phyloP scores from a whole-genome alignment of 1,140 invertebrate genomes.

The Limonius californicus region DNA sequence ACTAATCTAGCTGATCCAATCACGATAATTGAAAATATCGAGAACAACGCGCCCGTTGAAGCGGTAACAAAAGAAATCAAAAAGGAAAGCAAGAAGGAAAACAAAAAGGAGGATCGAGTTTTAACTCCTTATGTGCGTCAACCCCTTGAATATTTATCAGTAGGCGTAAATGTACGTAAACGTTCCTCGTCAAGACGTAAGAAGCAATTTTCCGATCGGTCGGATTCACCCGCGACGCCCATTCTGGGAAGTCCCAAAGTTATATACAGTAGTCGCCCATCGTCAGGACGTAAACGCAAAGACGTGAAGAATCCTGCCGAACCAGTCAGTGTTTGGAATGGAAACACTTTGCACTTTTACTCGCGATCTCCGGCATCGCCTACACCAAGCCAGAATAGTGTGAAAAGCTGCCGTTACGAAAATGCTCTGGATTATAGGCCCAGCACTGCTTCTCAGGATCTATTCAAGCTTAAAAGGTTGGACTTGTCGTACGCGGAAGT shows the following conservation, averaged over 20 bases:
- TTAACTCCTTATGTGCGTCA: slow-evolving; percentile 60
- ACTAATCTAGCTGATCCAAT: slow-evolving; percentile 57
- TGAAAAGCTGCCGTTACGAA: slow-evolving; percentile 49
- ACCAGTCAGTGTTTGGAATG: slow-evolving; percentile 56
- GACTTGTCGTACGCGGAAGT: slow-evolving; percentile 82
- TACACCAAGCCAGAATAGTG: slow-evolving; percentile 50
- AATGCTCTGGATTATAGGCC: slow-evolving; percentile 57
- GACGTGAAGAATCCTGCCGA: slow-evolving; percentile 25
- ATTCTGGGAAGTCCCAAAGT: slow-evolving; percentile 54
- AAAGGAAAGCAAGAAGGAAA: slow-evolving; percentile 8
- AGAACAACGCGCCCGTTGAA: slow-evolving; percentile 9
- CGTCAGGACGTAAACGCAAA: slow-evolving; percentile 51
- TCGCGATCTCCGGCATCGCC: slow-evolving; percentile 53
- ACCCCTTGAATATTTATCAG: slow-evolving; percentile 61
- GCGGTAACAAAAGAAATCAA: neutral
- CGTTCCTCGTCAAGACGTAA: slow-evolving; percentile 59
- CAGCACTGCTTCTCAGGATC: slow-evolving; percentile 72
- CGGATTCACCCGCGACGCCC: slow-evolving; percentile 58
- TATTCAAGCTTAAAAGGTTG: slow-evolving; percentile 72
- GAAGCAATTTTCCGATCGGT: slow-evolving; percentile 57
- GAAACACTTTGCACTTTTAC: slow-evolving; percentile 61
- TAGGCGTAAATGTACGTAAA: slow-evolving; percentile 56
- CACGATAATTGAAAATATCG: slow-evolving; percentile 48
- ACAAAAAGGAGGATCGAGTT: slow-evolving; percentile 37
- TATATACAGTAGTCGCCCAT: slow-evolving; percentile 53